A percentile compares a stretch with the other conserved stretches of the same genome.
These are phyloP conservation scores for Copidosoma floridanum DNA, from an alignment of 1,140 invertebrate genomes.

Conservation along the genomic window DNA sequence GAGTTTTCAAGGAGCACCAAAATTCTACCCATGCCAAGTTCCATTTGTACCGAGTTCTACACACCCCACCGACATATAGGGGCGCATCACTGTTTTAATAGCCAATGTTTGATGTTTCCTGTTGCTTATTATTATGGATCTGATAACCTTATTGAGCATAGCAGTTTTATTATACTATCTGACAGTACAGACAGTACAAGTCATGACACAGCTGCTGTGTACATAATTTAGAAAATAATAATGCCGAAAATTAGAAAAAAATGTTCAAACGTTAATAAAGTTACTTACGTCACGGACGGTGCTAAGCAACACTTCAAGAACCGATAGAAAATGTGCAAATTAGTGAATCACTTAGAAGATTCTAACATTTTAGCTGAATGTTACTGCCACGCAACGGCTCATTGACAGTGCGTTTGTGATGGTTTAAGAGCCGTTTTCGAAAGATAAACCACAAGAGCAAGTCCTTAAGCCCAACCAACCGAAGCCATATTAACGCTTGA, in stretches of 20 bases:
- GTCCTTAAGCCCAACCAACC: too few relatives aligned
- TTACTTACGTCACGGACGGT: not conserved
- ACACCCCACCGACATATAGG: too few relatives aligned
- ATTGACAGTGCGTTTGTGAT: too few relatives aligned
- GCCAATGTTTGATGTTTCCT: constrained; percentile 33
- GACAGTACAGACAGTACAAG: not conserved
- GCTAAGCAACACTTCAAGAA: constrained; percentile 5
- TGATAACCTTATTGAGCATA: not conserved
- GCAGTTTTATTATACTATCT: not conserved
- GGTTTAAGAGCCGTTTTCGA: not conserved
- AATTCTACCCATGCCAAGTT: too few relatives aligned
- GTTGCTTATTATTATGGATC: constrained; percentile 23
- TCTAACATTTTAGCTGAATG: not conserved
- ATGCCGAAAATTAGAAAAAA: not conserved
- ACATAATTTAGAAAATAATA: too few relatives aligned
- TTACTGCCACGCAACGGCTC: too few relatives aligned
- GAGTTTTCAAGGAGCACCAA: too few relatives aligned
- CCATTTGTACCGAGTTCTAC: too few relatives aligned
- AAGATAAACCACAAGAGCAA: not conserved
- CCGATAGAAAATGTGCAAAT: not conserved
- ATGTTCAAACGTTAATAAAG: too few relatives aligned
- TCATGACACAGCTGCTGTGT: not conserved
- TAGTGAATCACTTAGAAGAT: not conserved
- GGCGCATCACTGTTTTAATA: constrained; percentile 35
- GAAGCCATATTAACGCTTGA: not conserved